These are phyloP conservation scores for Piliocolobus tephrosceles DNA, from an alignment of 2,113 vertebrate species.

Conservation along the genomic window DNA sequence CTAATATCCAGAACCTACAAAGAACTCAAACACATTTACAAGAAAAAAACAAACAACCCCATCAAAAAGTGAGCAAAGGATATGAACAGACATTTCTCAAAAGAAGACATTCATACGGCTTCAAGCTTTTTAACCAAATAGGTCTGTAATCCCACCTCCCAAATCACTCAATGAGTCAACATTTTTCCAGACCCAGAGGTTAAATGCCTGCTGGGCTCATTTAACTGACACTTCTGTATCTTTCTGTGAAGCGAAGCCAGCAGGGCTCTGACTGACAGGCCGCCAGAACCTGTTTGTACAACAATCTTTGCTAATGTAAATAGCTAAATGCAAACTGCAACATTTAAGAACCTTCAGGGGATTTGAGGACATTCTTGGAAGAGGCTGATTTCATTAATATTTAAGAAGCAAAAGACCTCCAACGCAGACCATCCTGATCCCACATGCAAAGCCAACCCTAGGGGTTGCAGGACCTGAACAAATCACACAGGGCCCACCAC, in stretches of 20 bases:
- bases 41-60: no score
- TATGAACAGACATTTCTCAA: no score
- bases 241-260: slow-evolving; percentile 72
- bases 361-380: slow-evolving; percentile 59
- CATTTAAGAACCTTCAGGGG: slow-evolving; percentile 63
- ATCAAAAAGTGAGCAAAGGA: no score
- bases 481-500: not conserved
- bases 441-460: not conserved
- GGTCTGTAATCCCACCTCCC: not conserved
- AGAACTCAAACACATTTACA: no score
- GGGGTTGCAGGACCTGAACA: not conserved
- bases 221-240: slow-evolving; percentile 56
- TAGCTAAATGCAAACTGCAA: slow-evolving; percentile 58
- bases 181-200: slow-evolving; percentile 67
- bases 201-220: slow-evolving; percentile 63
- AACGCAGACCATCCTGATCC: not conserved
- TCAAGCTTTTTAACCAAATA: not conserved
- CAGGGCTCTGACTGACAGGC: slow-evolving; percentile 46
- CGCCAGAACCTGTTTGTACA: slow-evolving; percentile 35
- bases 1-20: no score
- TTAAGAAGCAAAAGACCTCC: slow-evolving; percentile 37
- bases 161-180: slow-evolving; percentile 22
- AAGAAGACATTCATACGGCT: not conserved
- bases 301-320: slow-evolving; percentile 66
- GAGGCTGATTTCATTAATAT: slow-evolving; percentile 58